These are phyloP conservation scores for Chionomys nivalis DNA, from an alignment of 2,113 vertebrate species.

Conservation along the genomic window DNA sequence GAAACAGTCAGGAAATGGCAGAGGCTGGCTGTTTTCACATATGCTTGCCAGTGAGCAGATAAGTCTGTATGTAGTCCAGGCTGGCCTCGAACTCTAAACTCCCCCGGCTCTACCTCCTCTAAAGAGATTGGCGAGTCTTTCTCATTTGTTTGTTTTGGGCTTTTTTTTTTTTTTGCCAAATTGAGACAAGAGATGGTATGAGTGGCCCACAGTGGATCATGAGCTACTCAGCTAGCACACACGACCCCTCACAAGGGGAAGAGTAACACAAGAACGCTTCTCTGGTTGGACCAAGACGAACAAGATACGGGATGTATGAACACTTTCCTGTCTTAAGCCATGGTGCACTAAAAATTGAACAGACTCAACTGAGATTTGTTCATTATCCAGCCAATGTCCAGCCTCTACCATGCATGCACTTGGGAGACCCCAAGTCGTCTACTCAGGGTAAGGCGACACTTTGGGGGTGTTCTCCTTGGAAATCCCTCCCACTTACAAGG, in stretches of 20 bases:
- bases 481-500: not conserved
- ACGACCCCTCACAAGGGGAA: too few species aligned
- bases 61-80: not conserved
- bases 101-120: not conserved
- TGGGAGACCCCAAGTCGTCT: not conserved
- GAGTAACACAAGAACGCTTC: not conserved
- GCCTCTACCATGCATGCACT: not conserved
- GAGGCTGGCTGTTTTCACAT: not conserved
- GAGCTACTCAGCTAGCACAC: not conserved
- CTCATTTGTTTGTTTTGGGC: not conserved
- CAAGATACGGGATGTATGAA: not conserved
- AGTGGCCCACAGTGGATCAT: not conserved
- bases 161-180: not conserved
- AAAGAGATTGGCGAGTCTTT: not conserved
- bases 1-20: not conserved
- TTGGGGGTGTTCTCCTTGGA: not conserved
- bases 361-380: not conserved
- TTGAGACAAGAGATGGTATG: not conserved
- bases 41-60: not conserved
- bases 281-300: not conserved
- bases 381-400: not conserved
- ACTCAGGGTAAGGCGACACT: not conserved
- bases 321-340: not conserved
- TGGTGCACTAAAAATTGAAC: too few species aligned
- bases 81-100: not conserved